Conservation (phyloP, 1,140 invertebrate genomes). For the Drosophila trapezifrons region DNA sequence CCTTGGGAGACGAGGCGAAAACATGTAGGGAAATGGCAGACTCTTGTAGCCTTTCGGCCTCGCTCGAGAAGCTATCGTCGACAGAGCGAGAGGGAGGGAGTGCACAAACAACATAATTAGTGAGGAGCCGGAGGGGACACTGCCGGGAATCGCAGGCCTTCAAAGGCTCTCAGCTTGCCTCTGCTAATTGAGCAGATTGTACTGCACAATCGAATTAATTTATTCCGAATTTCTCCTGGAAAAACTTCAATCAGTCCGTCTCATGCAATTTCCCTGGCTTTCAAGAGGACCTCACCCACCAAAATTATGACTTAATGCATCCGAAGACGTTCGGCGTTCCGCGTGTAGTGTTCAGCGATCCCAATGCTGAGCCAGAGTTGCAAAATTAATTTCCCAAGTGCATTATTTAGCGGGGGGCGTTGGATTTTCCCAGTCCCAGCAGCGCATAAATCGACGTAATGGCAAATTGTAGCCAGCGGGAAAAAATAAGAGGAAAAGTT, state of each 20-base stretch:
- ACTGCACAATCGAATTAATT: constrained; percentile 62
- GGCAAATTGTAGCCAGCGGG: constrained; percentile 54
- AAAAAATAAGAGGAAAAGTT: constrained; percentile 14
- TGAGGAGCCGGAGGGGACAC: constrained; percentile 41
- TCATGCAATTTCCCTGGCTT: constrained; percentile 7
- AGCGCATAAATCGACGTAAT: constrained; percentile 61
- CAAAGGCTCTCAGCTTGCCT: constrained; percentile 15
- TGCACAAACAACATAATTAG: constrained; percentile 72
- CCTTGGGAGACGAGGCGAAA: constrained; percentile 43
- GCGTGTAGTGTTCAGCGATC: neutral
- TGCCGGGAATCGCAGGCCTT: constrained; percentile 4
- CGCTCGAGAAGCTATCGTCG: too few species aligned
- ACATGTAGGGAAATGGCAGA: constrained; percentile 75
- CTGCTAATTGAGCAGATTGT: constrained; percentile 63
- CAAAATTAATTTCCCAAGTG: constrained; percentile 75
- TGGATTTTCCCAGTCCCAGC: constrained; percentile 25
- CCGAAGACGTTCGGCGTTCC: neutral
- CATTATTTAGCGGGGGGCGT: constrained; percentile 54
- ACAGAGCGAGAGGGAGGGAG: constrained; percentile 7
- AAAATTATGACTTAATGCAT: constrained; percentile 47
- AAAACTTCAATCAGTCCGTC: constrained; percentile 40
- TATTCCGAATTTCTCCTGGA: constrained; percentile 43
- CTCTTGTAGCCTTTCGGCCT: constrained; percentile 65
- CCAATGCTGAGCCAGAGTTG: constrained; percentile 29
- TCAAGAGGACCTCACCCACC: neutral